Conservation (phyloP, 2,113 vertebrate genomes). For the Circaetus gallicus region DNA sequence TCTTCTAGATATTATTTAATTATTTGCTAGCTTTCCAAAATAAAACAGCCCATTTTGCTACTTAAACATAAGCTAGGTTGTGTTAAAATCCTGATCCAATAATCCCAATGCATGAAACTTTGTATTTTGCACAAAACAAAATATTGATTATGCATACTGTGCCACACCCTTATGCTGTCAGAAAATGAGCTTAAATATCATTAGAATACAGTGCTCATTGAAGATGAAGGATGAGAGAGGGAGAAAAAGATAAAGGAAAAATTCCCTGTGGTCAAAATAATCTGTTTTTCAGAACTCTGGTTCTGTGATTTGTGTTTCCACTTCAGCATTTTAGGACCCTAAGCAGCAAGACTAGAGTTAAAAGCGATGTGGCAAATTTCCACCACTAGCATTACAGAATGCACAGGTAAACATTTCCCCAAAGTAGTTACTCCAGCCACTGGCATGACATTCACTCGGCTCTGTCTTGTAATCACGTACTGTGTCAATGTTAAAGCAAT, state of each 20-base stretch:
- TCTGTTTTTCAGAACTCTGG: not conserved
- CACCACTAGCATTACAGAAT: not conserved
- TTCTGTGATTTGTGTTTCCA: not conserved
- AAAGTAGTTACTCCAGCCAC: not conserved
- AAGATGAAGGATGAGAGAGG: not conserved
- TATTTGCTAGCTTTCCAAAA: not conserved
- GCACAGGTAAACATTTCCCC: not conserved
- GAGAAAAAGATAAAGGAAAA: not conserved
- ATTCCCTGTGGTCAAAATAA: not conserved
- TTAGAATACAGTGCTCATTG: not conserved
- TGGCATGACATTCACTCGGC: not conserved
- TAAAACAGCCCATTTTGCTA: fast-evolving
- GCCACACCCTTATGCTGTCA: not conserved
- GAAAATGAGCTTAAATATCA: not conserved
- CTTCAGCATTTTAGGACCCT: not conserved
- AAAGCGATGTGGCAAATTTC: not conserved
- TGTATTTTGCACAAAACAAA: not conserved
- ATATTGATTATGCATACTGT: not conserved
- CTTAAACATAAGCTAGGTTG: fast-evolving
- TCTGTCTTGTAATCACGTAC: not conserved
- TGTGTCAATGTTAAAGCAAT: not conserved
- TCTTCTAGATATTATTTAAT: not conserved
- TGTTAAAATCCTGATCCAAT: not conserved
- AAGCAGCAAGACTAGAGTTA: not conserved
- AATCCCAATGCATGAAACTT: not conserved